A percentile compares a stretch with the other conserved stretches of the same genome.
Evolutionary conservation across 2,888 invertebrate genomes (phyloP).

Genomic region (Syrphus vitripennis): DNA sequence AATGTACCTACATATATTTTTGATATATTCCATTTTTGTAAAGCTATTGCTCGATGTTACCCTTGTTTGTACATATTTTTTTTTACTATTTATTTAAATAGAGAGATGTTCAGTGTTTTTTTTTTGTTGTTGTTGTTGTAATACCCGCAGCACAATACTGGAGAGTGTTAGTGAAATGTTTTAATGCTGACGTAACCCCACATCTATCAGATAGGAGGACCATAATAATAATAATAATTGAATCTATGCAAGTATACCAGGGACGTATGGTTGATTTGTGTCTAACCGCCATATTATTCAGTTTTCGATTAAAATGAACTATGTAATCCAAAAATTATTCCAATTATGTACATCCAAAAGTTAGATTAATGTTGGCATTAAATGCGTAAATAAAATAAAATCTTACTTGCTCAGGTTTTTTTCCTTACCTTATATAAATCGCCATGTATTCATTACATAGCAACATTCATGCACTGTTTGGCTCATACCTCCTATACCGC

Average conservation of each 20-base stretch:
- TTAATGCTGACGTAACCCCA: slow-evolving; percentile 60
- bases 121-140: not conserved
- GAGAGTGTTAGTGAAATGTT: slow-evolving; percentile 36
- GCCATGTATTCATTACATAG: too few species aligned
- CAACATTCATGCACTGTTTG: too few species aligned
- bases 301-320: too few species aligned
- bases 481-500: too few species aligned
- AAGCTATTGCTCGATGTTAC: not conserved
- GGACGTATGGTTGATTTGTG: not conserved
- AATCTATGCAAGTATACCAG: slow-evolving; percentile 41
- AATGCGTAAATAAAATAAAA: too few species aligned
- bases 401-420: too few species aligned
- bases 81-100: not conserved
- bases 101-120: not conserved
- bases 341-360: too few species aligned
- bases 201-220: not conserved
- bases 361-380: too few species aligned
- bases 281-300: not conserved
- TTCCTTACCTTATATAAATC: too few species aligned
- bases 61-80: not conserved
- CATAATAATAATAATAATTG: slow-evolving; percentile 25
- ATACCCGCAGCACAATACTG: not conserved
- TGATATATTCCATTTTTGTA: not conserved
- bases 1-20: not conserved
- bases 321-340: too few species aligned